Evolutionary conservation across 2,888 invertebrate genomes (phyloP).

Genomic region (Pollenia labialis): DNA sequence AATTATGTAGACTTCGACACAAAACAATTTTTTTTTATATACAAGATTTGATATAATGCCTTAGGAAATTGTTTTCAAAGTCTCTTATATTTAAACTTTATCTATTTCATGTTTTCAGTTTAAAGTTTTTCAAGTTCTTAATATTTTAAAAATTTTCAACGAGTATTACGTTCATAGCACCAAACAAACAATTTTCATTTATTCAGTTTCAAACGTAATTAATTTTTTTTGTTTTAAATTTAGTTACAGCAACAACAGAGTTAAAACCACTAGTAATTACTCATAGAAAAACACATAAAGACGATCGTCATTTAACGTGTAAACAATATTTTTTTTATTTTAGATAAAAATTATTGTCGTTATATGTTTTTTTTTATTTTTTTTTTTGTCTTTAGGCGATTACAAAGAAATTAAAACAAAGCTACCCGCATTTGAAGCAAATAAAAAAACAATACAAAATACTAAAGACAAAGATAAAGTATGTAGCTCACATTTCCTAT

Average conservation of each 20-base stretch:
- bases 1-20: too few relatives aligned
- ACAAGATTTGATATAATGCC: too few relatives aligned
- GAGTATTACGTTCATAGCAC: too few relatives aligned
- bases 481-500: background rate
- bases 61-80: too few relatives aligned
- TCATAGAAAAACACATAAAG: background rate
- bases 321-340: background rate
- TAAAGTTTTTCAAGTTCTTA: too few relatives aligned
- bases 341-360: background rate
- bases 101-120: too few relatives aligned
- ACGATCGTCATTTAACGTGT: background rate
- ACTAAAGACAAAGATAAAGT: too few relatives aligned
- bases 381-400: background rate
- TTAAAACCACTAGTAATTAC: background rate
- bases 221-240: background rate
- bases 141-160: too few relatives aligned
- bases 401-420: conserved; percentile 5
- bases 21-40: too few relatives aligned
- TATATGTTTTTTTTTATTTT: background rate
- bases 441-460: background rate
- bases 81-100: too few relatives aligned
- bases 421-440: background rate
- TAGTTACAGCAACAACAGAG: conserved; percentile 1
- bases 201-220: background rate
- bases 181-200: background rate